phyloP scores from a whole-genome alignment of 2,797 vertebrate genomes.

The Chiroxiphia lanceolata region DNA sequence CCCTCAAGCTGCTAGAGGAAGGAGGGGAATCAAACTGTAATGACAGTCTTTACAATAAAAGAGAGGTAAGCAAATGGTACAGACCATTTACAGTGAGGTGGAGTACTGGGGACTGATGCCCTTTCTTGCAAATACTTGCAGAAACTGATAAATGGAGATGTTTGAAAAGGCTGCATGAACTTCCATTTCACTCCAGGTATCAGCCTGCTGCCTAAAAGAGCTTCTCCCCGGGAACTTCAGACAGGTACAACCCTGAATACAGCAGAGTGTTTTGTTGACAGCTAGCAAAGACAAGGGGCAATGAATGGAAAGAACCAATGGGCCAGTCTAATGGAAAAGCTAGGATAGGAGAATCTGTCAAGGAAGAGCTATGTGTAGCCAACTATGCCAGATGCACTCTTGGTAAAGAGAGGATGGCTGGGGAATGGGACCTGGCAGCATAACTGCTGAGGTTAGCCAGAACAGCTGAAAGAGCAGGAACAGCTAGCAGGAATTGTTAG shows the following conservation, averaged over 20 bases:
- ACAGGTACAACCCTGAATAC: neutral
- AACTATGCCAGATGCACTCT: neutral
- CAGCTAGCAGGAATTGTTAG: neutral
- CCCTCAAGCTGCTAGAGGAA: neutral
- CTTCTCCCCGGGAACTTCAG: neutral
- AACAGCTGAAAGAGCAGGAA: neutral
- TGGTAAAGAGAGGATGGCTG: neutral
- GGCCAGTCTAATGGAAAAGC: neutral
- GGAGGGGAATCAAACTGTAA: neutral
- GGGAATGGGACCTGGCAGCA: fast-evolving
- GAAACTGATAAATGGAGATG: neutral
- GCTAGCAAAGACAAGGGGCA: neutral
- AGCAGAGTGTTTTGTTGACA: neutral
- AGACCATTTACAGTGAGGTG: neutral
- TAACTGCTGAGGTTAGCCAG: neutral
- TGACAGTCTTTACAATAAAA: neutral
- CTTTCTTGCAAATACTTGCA: neutral
- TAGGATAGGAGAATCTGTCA: neutral
- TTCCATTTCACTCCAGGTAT: neutral
- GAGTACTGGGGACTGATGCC: neutral
- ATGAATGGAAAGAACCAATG: neutral
- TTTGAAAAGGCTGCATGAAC: neutral
- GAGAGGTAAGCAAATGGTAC: neutral
- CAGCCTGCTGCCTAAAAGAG: neutral
- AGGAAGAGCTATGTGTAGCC: neutral